These are phyloP conservation scores for Pseudolycoriella hygida DNA, from an alignment of 2,888 invertebrate species.

Conservation along the genomic window DNA sequence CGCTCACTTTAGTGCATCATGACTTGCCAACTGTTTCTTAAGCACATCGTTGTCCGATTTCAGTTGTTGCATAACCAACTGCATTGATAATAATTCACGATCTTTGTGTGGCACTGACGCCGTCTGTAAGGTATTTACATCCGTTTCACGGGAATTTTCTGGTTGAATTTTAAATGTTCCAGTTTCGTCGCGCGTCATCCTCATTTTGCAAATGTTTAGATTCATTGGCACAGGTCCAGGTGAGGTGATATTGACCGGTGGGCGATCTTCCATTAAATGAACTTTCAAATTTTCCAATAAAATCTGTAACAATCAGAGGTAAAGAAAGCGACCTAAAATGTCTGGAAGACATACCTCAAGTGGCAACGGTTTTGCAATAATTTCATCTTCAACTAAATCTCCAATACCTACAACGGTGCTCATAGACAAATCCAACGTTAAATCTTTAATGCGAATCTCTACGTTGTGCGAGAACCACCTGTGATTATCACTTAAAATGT, in stretches of 20 bases:
- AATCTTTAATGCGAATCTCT: slow-evolving; percentile 44
- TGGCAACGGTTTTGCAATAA: slow-evolving; percentile 62
- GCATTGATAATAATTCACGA: slow-evolving; percentile 30
- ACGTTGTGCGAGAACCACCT: slow-evolving; percentile 32
- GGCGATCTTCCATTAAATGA: slow-evolving; percentile 67
- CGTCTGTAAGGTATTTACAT: slow-evolving; percentile 5
- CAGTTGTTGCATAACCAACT: slow-evolving; percentile 34
- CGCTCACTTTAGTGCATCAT: slow-evolving; percentile 39
- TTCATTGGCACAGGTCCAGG: slow-evolving; percentile 68
- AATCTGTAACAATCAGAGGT: slow-evolving; percentile 33
- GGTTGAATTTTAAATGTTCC: slow-evolving; percentile 62
- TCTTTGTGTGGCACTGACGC: slow-evolving; percentile 16
- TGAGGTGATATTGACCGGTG: slow-evolving; percentile 60
- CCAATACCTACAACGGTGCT: slow-evolving; percentile 65
- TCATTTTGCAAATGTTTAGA: slow-evolving; percentile 50
- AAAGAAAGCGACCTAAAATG: slow-evolving; percentile 1
- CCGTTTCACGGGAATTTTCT: not conserved
- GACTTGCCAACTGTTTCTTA: slow-evolving; percentile 36
- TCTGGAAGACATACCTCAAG: slow-evolving; percentile 39
- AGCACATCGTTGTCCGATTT: slow-evolving; percentile 45
- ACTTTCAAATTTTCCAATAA: slow-evolving; percentile 56
- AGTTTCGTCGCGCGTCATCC: slow-evolving; percentile 48
- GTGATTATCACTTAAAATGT: slow-evolving; percentile 8
- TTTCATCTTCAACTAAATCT: slow-evolving; percentile 77
- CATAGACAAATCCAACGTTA: slow-evolving; percentile 54